A percentile compares a stretch with the other conserved stretches of the same genome.
Evolutionary conservation across 2,797 vertebrate species (phyloP).

Genomic region (Adrianichthys oophorus): DNA sequence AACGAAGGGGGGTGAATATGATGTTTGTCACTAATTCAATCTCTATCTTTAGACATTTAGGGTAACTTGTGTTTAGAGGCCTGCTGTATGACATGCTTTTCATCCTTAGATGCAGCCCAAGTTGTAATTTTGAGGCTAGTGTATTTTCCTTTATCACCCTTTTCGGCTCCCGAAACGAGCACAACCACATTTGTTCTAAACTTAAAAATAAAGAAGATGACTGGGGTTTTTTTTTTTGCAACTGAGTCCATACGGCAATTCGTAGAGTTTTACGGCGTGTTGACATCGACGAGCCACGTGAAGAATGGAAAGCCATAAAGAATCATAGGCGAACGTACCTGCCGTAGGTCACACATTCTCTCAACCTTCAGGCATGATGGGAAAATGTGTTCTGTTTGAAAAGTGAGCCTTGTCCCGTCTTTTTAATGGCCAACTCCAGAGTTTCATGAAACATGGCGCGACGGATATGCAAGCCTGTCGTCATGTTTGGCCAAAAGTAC

Average conservation of each 20-base stretch:
- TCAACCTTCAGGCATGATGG: slow-evolving; percentile 49
- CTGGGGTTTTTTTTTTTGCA: neutral
- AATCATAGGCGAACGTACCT: slow-evolving; percentile 55
- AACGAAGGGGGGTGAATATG: slow-evolving; percentile 23
- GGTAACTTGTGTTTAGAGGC: slow-evolving; percentile 70
- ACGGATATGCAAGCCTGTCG: neutral
- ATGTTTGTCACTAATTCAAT: slow-evolving; percentile 61
- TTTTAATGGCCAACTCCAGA: neutral
- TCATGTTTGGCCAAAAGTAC: neutral
- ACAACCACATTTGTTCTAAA: slow-evolving; percentile 26
- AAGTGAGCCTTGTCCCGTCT: slow-evolving; percentile 9
- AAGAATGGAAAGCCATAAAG: slow-evolving; percentile 37
- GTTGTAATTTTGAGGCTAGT: slow-evolving; percentile 63
- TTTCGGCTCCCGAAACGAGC: slow-evolving; percentile 36
- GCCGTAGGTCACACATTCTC: slow-evolving; percentile 40
- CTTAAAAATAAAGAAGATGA: slow-evolving; percentile 18
- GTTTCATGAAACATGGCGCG: neutral
- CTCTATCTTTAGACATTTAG: slow-evolving; percentile 65
- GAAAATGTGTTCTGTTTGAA: slow-evolving; percentile 65
- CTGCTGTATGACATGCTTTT: slow-evolving; percentile 59
- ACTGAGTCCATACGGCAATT: neutral
- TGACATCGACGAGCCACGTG: slow-evolving; percentile 27
- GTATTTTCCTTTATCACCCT: slow-evolving; percentile 59
- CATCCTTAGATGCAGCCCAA: slow-evolving; percentile 48
- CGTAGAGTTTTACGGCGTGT: slow-evolving; percentile 18